A percentile compares a stretch with the other conserved stretches of the same genome.
Evolutionary conservation across 2,797 vertebrate genomes (phyloP).

Genomic region (Novumbra hubbsi): DNA sequence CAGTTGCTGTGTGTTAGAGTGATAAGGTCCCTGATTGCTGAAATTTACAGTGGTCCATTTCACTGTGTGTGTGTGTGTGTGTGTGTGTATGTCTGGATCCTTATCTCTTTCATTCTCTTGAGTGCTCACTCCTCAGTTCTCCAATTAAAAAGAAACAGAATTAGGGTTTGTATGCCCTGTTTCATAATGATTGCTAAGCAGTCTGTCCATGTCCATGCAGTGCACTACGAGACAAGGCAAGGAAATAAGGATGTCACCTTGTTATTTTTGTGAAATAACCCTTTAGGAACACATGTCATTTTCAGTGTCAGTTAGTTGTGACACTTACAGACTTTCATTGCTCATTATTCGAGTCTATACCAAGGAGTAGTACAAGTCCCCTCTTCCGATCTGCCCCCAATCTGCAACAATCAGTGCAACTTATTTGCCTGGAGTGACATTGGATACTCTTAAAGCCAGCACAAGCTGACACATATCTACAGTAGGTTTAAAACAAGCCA

Average conservation of each 20-base stretch:
- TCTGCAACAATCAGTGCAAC: not conserved
- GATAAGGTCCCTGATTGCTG: conserved; percentile 57
- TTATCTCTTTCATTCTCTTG: conserved; percentile 7
- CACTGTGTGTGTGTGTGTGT: conserved; percentile 14
- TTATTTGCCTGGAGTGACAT: not conserved
- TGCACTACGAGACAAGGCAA: not conserved
- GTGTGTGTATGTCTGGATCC: not conserved
- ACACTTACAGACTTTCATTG: not conserved
- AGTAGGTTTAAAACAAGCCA: not conserved
- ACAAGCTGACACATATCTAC: not conserved
- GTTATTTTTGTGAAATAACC: not conserved
- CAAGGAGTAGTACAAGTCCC: not conserved
- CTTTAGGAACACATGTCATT: not conserved
- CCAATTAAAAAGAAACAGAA: conserved; percentile 9
- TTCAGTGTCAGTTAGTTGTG: not conserved
- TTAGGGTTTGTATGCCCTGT: too few relatives aligned
- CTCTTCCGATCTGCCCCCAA: not conserved
- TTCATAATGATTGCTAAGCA: conserved; percentile 48
- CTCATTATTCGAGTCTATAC: not conserved
- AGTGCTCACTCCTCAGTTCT: conserved; percentile 17
- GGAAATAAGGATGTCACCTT: not conserved
- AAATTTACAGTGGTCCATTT: conserved; percentile 35
- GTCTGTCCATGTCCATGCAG: not conserved
- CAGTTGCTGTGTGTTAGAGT: conserved; percentile 37
- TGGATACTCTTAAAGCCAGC: not conserved